Evolutionary conservation across 2,113 vertebrate genomes (phyloP).

Genomic region (Rhinopomastus cyanomelas): DNA sequence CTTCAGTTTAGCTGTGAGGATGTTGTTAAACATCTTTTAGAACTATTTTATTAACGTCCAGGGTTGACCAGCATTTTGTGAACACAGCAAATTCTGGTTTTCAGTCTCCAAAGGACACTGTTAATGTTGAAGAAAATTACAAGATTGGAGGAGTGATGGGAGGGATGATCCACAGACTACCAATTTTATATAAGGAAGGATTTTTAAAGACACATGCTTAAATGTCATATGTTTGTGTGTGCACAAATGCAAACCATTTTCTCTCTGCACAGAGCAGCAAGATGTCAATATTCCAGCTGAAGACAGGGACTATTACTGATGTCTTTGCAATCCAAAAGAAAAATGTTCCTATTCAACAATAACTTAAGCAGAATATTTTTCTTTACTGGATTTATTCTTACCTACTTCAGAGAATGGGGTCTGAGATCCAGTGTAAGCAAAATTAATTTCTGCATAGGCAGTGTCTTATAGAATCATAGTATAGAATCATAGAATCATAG

Average conservation of each 20-base stretch:
- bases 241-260: not conserved
- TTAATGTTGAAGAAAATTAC: not conserved
- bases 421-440: not conserved
- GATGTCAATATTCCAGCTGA: not conserved
- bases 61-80: not conserved
- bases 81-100: not conserved
- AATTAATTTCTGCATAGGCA: not conserved
- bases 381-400: not conserved
- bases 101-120: not conserved
- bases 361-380: not conserved
- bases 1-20: no score
- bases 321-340: not conserved
- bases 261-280: not conserved
- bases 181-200: not conserved
- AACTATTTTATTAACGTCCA: not conserved
- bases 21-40: not conserved
- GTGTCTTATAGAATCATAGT: not conserved
- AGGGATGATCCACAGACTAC: not conserved
- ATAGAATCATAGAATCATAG: no score
- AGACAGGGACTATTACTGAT: not conserved
- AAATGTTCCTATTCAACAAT: not conserved
- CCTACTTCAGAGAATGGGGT: not conserved
- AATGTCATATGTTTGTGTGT: not conserved
- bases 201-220: not conserved
- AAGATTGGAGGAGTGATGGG: not conserved